These are phyloP conservation scores for Lagocephalus sceleratus DNA, from an alignment of 2,797 vertebrate species.

Conservation along the genomic window DNA sequence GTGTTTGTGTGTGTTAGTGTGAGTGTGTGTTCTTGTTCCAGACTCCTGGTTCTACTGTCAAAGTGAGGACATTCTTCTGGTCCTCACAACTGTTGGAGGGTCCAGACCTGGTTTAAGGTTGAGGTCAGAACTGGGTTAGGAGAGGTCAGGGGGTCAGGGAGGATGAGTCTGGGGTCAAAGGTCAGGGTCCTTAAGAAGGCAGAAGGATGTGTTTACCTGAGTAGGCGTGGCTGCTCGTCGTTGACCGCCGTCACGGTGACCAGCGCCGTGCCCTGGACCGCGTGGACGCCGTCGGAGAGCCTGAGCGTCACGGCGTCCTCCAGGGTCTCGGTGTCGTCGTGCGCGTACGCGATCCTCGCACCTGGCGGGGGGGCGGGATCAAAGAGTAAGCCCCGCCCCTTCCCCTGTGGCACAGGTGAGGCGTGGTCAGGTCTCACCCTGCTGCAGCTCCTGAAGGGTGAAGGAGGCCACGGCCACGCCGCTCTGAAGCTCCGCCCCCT, in stretches of 20 bases:
- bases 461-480: constrained; percentile 56
- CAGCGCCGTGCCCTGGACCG: constrained; percentile 79
- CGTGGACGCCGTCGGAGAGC: constrained; percentile 88
- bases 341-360: constrained; percentile 81
- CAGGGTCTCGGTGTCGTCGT: constrained; percentile 87
- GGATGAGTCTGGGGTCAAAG: too few species aligned
- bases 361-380: constrained; percentile 55
- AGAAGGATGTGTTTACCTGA: too few species aligned
- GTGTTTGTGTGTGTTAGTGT: too few species aligned
- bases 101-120: too few species aligned
- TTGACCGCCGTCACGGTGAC: constrained; percentile 86
- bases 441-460: constrained; percentile 63
- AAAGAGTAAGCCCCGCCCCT: neutral
- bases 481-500: constrained; percentile 43
- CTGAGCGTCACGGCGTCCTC: constrained; percentile 79
- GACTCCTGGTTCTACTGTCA: too few species aligned
- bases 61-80: too few species aligned
- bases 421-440: constrained; percentile 44
- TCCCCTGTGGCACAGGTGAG: too few species aligned
- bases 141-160: too few species aligned
- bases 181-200: too few species aligned
- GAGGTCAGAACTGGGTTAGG: too few species aligned
- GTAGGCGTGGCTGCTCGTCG: constrained; percentile 81
- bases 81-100: too few species aligned
- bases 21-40: too few species aligned